Evolutionary conservation across 2,113 vertebrate genomes (phyloP), one percentile per base, ranked within the genome.

Genomic region (Typhlomys cinereus): DNA sequence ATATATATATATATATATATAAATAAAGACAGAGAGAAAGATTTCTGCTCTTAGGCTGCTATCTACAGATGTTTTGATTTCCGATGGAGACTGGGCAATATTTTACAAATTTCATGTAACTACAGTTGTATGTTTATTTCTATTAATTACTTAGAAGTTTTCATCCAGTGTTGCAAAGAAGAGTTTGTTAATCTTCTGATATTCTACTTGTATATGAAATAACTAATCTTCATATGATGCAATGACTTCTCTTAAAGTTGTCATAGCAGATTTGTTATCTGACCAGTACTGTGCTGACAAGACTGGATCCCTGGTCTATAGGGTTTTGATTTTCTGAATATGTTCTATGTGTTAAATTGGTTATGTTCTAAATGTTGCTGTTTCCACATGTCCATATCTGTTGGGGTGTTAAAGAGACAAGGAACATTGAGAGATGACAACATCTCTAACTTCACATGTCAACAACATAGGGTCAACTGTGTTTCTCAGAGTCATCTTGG

Each of bases 71-170:
- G n/a, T n/a, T n/a, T n/a, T n/a, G n/a, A n/a, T n/a, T n/a, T n/a
- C n/a, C n/a, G n/a, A n/a, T n/a, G 25, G 79, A 57, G 5, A 17
- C 73, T 48, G 69, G 64, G 25, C n/a, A 79, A 44, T 7, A 57
- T 84, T 86, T 88, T 94, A 66, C n/a, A n/a, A 78, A 44, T 54
- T 82, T 34, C 75, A 2, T 67, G 34, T 90, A 64, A 62, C 50
- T 75, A 41, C 10, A 82, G 36, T 88, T 82, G 89, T 62, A 57
- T 85, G 34, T 20, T 93, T 57, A 82, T 54, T 90, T n/a, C 4
- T 61, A 54, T 52, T 67, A 52, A 50, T 85, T 36, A 44, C 7
- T 76, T 44, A 89, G 64, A 78, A 62, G 39, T 13, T 87, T 20
- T 59, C 66, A 75, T 79, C 27, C 6, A 88, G 70, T 18, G 70